phyloP scores from a whole-genome alignment of 2,113 vertebrate species.

The Oxygymnocypris stewartii region DNA sequence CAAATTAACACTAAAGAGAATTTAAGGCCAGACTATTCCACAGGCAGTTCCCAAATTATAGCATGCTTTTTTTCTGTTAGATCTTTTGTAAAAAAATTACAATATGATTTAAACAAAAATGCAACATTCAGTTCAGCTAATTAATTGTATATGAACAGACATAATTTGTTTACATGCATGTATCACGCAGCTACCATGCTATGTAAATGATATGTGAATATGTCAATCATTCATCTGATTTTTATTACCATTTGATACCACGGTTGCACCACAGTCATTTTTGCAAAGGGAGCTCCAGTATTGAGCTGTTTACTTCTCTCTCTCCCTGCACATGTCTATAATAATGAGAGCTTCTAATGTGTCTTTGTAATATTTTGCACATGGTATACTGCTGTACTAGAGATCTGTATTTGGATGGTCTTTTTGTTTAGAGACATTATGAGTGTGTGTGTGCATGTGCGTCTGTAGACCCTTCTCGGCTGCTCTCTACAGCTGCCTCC shows the following conservation, averaged over 20 bases:
- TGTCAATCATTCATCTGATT: slow-evolving; percentile 31
- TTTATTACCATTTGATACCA: background rate
- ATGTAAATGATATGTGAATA: background rate
- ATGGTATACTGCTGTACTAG: slow-evolving; percentile 58
- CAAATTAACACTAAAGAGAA: background rate
- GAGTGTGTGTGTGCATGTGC: slow-evolving; percentile 31
- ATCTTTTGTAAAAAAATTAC: background rate
- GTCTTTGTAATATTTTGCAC: slow-evolving; percentile 62
- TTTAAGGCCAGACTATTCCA: background rate
- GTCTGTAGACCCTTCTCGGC: slow-evolving; percentile 28
- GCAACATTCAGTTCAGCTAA: background rate
- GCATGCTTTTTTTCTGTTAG: background rate
- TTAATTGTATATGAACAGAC: background rate
- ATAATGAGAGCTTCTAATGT: slow-evolving; percentile 55
- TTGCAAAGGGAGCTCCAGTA: background rate
- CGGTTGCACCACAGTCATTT: slow-evolving; percentile 23
- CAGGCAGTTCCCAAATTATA: background rate
- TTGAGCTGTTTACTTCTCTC: slow-evolving; percentile 37
- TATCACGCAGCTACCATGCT: background rate
- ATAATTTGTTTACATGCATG: background rate
- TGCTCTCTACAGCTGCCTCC: slow-evolving; percentile 44
- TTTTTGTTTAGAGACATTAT: slow-evolving; percentile 55
- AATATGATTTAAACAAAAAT: background rate
- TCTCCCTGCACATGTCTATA: slow-evolving; percentile 34
- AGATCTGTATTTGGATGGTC: slow-evolving; percentile 34